Conservation (phyloP, 2,888 invertebrate genomes). For the Allygus modestus region DNA sequence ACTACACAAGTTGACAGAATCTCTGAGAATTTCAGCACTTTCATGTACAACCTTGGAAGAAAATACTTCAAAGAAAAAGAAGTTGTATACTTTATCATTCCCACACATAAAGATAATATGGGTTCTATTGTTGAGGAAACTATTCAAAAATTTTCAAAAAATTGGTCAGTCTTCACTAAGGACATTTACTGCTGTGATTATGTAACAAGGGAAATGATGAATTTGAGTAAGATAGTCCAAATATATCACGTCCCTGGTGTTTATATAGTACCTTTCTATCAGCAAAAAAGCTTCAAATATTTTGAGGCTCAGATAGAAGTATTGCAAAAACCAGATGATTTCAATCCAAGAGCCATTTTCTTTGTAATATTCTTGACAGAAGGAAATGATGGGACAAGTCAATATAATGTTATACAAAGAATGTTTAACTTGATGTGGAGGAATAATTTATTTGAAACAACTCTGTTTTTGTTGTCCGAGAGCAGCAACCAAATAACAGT, state of each 20-base stretch:
- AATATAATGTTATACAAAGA: not conserved
- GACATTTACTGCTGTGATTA: slow-evolving; percentile 17
- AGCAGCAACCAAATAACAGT: not conserved
- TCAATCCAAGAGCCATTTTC: slow-evolving; percentile 43
- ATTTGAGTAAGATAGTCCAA: not conserved
- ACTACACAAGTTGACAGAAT: not conserved
- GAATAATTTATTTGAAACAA: slow-evolving; percentile 5
- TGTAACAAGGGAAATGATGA: not conserved
- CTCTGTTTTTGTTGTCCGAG: not conserved
- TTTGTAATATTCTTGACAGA: not conserved
- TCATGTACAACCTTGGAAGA: not conserved
- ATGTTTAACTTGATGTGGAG: slow-evolving; percentile 34
- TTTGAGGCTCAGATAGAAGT: slow-evolving; percentile 21
- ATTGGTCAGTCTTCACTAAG: not conserved
- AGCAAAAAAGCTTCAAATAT: not conserved
- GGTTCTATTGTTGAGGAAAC: not conserved
- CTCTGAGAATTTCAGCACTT: not conserved
- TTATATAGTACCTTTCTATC: slow-evolving; percentile 13
- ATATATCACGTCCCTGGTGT: not conserved
- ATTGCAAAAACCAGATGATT: slow-evolving; percentile 1
- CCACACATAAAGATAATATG: not conserved
- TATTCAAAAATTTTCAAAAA: not conserved
- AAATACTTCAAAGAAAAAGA: not conserved
- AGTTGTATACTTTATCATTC: not conserved
- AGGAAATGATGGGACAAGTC: not conserved